Evolutionary conservation across 2,113 vertebrate genomes (phyloP), one percentile per base, ranked within the genome.

Genomic region (Rattus norvegicus): DNA sequence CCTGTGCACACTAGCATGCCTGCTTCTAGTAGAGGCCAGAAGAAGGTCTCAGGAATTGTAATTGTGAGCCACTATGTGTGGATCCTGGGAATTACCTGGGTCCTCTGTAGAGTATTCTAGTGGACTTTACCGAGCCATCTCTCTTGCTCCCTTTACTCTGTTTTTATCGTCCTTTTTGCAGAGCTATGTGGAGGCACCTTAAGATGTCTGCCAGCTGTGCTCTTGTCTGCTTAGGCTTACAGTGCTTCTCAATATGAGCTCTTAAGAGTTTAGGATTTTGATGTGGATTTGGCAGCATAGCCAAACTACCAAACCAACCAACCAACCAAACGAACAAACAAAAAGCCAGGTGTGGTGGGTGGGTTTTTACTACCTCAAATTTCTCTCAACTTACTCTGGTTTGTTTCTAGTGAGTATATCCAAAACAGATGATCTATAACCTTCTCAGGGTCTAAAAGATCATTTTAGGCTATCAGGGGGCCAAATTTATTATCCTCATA

Each of bases 361-460:
- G 67, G 3, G 81, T 70, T 94, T 93, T 5, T 76, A 67, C 77
- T 90, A 93, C 39, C 84, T 96, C 30, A 81, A 26, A 61, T 69
- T 88, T 77, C 81, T 73, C 88, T 77, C 72, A 47, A 81, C 95
- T 91, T 26, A 94, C 75, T 85, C 33, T 91, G 28, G 12, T 73
- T 16, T 85, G 26, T 83, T 76, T 54, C 28, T 19, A 69, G 33
- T 72, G 26, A 56, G 11, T 89, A 0, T 2, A 83, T 97, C 52
- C 93, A 19, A 90, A 0, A 0, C 14, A 49, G 43, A n/a, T 30
- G 10, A 1, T 54, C 11, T 80, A 12, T 49, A 85, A 22, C 3
- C 17, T 24, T 33, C 8, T 70, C 26, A 67, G 7, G 5, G 24
- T 88, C 10, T 33, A 43, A 69, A 16, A 95, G 28, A 91, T 36